Conservation (phyloP, 1,140 invertebrate species). For the Callitettix versicolor region DNA sequence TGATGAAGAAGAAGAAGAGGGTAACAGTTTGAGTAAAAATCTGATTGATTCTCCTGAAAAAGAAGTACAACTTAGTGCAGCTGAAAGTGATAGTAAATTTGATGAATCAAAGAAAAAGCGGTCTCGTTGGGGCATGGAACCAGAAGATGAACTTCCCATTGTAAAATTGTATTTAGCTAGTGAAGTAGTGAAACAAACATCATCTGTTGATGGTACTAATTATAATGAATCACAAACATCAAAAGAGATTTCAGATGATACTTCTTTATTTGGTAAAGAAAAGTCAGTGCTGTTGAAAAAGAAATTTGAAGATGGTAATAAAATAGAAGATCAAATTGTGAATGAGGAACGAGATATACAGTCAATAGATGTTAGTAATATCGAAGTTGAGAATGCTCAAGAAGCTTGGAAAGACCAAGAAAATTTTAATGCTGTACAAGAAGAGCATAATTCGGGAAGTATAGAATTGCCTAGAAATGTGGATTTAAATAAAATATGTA, state of each 20-base stretch:
- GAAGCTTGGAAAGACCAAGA: conserved; percentile 2
- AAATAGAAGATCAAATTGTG: background rate
- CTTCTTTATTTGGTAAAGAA: too few species aligned
- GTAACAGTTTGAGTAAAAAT: background rate
- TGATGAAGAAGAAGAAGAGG: conserved; percentile 6
- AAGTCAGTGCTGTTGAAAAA: too few species aligned
- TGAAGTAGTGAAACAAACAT: too few species aligned
- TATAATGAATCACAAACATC: too few species aligned
- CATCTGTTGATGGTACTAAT: too few species aligned
- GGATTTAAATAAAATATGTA: too few species aligned
- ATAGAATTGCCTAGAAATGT: too few species aligned
- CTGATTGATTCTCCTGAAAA: background rate
- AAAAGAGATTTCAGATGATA: too few species aligned
- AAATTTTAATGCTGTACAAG: too few species aligned
- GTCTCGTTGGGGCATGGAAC: background rate
- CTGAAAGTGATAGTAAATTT: background rate
- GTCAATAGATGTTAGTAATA: background rate
- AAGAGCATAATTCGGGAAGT: too few species aligned
- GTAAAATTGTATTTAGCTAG: too few species aligned
- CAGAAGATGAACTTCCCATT: background rate
- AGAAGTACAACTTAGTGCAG: background rate
- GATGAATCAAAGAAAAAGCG: background rate
- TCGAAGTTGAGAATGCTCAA: conserved; percentile 1
- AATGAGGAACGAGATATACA: background rate
- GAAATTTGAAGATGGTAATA: too few species aligned